Evolutionary conservation across 2,888 invertebrate species (phyloP), one percentile per base, ranked within the genome.

Genomic region (Xestoiulus laeticollis): DNA sequence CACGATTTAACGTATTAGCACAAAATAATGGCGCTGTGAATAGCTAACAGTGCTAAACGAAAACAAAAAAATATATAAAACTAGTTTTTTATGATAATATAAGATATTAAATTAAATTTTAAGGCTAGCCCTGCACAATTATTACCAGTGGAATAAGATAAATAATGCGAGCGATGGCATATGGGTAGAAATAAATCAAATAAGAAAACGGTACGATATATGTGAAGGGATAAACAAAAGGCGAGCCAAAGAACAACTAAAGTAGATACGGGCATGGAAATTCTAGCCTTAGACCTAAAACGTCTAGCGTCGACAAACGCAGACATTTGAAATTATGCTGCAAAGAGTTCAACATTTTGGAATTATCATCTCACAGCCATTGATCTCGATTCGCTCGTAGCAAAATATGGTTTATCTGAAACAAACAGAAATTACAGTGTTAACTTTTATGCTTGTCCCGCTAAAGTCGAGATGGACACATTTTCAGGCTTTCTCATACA

Each of bases 311-410:
- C 22, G 16, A 68, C n/a, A 16, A 59, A 5, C 59, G n/a, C n/a
- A 22, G 59, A 59, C 68, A 22, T 68, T 53, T 53, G 8, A 68
- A 68, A 68, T 68, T 68, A 68, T 68, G 68, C 68, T 68, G 68
- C 68, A 68, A 68, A 68, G 68, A 68, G 68, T 68, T 68, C 68
- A 59, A 68, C 26, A 68, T 68, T 68, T 68, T 68, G 68, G 68
- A 68, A 68, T 68, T 68, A 68, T 68, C 68, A 26, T 68, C 68
- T 68, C 68, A 68, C 68, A 68, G 68, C 68, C 68, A 68, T 68
- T 68, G 68, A 68, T 68, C 68, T 26, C 22, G 68, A 68, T 68
- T 26, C 68, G 68, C 68, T 68, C 68, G 68, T 68, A 68, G 22
- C 68, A 68, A 68, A 68, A 68, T 68, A 68, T 68, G 68, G 26